Evolutionary conservation across 2,113 vertebrate species (phyloP).

Genomic region (Esox niger): DNA sequence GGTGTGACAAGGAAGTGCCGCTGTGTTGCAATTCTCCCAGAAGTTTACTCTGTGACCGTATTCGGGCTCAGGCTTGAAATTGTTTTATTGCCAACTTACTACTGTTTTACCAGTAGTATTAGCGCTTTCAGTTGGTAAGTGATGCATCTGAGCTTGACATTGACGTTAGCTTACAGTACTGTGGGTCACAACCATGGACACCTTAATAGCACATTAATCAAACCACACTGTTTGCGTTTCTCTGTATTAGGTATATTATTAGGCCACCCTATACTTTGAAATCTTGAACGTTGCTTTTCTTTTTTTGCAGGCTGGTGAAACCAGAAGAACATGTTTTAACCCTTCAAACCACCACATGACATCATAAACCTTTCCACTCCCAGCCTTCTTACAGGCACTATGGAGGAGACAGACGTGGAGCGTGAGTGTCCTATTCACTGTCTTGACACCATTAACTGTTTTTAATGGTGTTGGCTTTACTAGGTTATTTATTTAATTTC

Average conservation of each 20-base stretch:
- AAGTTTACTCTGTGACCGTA: neutral
- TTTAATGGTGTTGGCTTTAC: too few relatives aligned
- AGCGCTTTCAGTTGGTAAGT: too few relatives aligned
- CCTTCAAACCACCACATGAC: constrained; percentile 35
- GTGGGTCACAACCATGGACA: too few relatives aligned
- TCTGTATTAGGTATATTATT: too few relatives aligned
- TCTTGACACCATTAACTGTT: neutral
- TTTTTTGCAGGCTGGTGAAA: neutral
- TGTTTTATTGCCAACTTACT: neutral
- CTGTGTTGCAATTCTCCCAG: neutral
- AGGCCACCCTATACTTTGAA: too few relatives aligned
- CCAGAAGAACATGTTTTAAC: neutral
- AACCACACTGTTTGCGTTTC: neutral
- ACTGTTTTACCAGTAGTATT: neutral
- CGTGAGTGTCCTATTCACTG: constrained; percentile 60
- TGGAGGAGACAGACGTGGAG: constrained; percentile 73
- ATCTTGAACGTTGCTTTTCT: neutral
- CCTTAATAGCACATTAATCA: too few relatives aligned
- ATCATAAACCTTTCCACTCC: constrained; percentile 25
- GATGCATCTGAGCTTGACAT: too few relatives aligned
- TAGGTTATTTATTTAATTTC: too few relatives aligned
- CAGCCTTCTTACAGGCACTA: constrained; percentile 44
- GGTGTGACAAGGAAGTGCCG: neutral
- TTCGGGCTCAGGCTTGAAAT: too few relatives aligned
- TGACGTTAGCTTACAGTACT: too few relatives aligned